These are phyloP conservation scores for Brachycybe producta DNA, from an alignment of 2,888 invertebrate genomes.

Conservation along the genomic window DNA sequence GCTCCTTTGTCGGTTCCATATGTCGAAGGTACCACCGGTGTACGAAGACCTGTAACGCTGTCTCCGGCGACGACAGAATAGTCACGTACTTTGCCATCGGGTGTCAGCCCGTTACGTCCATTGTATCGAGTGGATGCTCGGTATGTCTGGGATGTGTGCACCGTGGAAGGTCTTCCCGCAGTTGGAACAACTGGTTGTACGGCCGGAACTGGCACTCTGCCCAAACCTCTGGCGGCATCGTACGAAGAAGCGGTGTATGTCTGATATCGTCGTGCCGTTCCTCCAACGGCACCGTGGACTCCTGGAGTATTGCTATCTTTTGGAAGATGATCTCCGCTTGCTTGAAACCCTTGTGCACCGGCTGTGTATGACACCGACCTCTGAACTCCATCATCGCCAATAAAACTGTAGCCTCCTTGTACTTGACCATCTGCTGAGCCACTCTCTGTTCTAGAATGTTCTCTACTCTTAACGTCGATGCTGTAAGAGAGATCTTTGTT, in stretches of 20 bases:
- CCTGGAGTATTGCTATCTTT: conserved; percentile 2
- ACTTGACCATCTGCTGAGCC: conserved; percentile 12
- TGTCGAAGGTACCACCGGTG: too few relatives aligned
- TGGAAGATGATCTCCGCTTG: conserved; percentile 10
- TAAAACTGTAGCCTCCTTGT: conserved; percentile 7
- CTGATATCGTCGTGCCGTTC: not conserved
- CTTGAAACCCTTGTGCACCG: conserved; percentile 12
- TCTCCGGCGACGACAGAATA: conserved; percentile 6
- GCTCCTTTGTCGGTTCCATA: not conserved
- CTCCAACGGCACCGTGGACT: conserved; percentile 3
- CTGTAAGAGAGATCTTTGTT: conserved; percentile 11
- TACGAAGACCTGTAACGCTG: not conserved
- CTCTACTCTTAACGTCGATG: conserved; percentile 7
- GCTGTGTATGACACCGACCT: conserved; percentile 7
- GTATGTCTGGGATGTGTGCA: conserved; percentile 6
- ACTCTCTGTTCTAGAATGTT: conserved; percentile 6
- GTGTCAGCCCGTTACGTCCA: too few relatives aligned
- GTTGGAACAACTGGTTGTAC: too few relatives aligned
- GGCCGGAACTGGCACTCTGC: not conserved
- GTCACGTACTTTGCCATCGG: conserved; percentile 3
- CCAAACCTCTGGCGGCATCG: not conserved
- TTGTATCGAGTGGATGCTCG: not conserved
- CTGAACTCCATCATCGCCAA: conserved; percentile 12
- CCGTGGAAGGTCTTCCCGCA: not conserved
- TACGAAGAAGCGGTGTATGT: not conserved